Conservation (phyloP, 2,888 invertebrate species). For the Malachius bipustulatus region DNA sequence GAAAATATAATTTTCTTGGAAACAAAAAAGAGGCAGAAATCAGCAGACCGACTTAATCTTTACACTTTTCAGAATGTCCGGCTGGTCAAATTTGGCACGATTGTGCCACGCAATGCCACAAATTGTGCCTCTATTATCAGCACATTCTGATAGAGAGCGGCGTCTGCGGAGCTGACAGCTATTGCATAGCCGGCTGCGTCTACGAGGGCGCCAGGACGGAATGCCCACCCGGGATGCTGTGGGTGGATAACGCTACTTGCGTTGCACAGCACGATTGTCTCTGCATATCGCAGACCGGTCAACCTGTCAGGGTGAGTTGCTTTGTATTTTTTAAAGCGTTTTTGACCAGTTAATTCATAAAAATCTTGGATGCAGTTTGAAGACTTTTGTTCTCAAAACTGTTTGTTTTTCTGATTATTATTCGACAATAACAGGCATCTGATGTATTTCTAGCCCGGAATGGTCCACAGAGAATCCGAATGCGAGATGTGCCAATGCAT, state of each 20-base stretch:
- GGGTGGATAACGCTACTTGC: constrained; percentile 64
- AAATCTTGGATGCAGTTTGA: constrained; percentile 4
- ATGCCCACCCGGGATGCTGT: constrained; percentile 49
- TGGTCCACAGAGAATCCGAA: constrained; percentile 44
- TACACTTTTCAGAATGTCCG: constrained; percentile 30
- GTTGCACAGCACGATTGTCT: constrained; percentile 63
- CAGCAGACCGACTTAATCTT: no score
- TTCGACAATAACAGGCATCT: no score
- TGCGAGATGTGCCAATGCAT: constrained; percentile 72
- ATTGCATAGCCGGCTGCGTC: constrained; percentile 33
- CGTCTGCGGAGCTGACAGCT: constrained; percentile 37
- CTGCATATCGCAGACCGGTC: constrained; percentile 54
- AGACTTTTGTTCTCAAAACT: no score
- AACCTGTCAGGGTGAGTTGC: constrained; percentile 47
- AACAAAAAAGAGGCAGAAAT: no score
- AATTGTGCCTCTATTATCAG: constrained; percentile 56
- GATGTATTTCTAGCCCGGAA: constrained; percentile 50
- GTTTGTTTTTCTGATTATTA: no score
- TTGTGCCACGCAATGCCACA: constrained; percentile 62
- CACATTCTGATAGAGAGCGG: constrained; percentile 34
- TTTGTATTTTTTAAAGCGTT: no score
- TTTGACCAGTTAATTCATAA: background rate
- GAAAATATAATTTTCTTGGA: no score
- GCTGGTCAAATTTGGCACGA: constrained; percentile 47
- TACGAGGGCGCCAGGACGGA: constrained; percentile 29